These are phyloP conservation scores for Denticeps clupeoides DNA, from an alignment of 2,797 vertebrate genomes.

Conservation along the genomic window DNA sequence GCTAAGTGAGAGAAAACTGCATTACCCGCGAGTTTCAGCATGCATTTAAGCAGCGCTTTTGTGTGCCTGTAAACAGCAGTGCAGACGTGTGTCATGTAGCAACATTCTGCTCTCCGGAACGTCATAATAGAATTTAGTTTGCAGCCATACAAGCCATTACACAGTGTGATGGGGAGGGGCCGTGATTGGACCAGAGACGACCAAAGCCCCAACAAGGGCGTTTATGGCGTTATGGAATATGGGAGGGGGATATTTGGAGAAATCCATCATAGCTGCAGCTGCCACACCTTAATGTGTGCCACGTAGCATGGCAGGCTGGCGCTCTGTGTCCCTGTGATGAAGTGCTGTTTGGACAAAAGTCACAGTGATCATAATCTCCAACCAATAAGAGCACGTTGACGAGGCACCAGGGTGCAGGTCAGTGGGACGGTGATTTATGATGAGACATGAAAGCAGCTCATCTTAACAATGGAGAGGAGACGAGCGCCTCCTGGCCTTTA, in stretches of 20 bases:
- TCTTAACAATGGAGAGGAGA: background rate
- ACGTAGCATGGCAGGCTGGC: too few relatives aligned
- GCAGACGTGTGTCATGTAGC: background rate
- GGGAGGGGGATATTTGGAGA: too few relatives aligned
- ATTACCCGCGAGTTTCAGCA: too few relatives aligned
- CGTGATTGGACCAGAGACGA: background rate
- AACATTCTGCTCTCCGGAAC: background rate
- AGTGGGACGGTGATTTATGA: background rate
- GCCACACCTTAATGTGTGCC: too few relatives aligned
- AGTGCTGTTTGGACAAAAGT: background rate
- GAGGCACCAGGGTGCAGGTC: background rate
- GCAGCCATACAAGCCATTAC: background rate
- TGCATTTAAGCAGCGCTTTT: too few relatives aligned
- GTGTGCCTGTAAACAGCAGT: background rate
- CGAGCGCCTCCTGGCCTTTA: too few relatives aligned
- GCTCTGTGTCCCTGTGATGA: conserved; percentile 2
- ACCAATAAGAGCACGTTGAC: background rate
- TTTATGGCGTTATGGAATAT: too few relatives aligned
- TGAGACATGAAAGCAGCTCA: background rate
- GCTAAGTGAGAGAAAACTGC: too few relatives aligned
- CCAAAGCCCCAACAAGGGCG: too few relatives aligned
- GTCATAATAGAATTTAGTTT: conserved; percentile 5
- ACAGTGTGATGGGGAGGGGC: too few relatives aligned
- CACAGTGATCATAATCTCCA: background rate
- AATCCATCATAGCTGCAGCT: too few relatives aligned